These are phyloP conservation scores for Drosophila conformis DNA, from an alignment of 2,888 invertebrate genomes.

Conservation along the genomic window DNA sequence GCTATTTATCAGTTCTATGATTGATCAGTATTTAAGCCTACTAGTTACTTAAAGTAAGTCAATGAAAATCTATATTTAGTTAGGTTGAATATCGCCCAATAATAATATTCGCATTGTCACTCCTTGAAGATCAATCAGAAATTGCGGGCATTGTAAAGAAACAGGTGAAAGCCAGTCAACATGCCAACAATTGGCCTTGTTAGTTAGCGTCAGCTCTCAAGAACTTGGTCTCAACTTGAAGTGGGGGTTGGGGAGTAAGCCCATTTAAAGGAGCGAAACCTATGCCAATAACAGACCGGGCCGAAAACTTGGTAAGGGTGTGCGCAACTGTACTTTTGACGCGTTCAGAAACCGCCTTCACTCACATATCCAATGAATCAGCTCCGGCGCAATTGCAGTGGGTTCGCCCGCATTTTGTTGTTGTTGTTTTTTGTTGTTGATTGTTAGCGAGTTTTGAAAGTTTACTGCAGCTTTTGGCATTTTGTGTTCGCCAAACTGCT, in stretches of 20 bases:
- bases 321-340: slow-evolving; percentile 69
- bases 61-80: slow-evolving; percentile 2
- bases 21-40: neutral
- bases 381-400: slow-evolving; percentile 41
- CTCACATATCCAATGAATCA: slow-evolving; percentile 47
- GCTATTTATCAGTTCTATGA: neutral
- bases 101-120: slow-evolving; percentile 34
- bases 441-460: slow-evolving; percentile 55
- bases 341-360: slow-evolving; percentile 56
- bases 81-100: neutral
- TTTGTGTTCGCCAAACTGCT: slow-evolving; percentile 23
- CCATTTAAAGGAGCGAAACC: slow-evolving; percentile 24
- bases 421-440: slow-evolving; percentile 14
- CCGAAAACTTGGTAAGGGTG: slow-evolving; percentile 26
- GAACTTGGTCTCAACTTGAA: slow-evolving; percentile 39
- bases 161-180: slow-evolving; percentile 40
- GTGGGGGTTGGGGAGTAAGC: neutral
- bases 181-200: slow-evolving; percentile 64
- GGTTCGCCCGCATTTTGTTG: slow-evolving; percentile 38
- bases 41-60: neutral
- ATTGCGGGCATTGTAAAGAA: slow-evolving; percentile 26
- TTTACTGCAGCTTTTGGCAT: slow-evolving; percentile 57
- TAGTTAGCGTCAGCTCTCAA: slow-evolving; percentile 48
- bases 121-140: slow-evolving; percentile 13
- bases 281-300: slow-evolving; percentile 32